A percentile compares a stretch with the other conserved stretches of the same genome.
Conservation (phyloP, 2,113 vertebrate genomes). For the Dromaius novaehollandiae region DNA sequence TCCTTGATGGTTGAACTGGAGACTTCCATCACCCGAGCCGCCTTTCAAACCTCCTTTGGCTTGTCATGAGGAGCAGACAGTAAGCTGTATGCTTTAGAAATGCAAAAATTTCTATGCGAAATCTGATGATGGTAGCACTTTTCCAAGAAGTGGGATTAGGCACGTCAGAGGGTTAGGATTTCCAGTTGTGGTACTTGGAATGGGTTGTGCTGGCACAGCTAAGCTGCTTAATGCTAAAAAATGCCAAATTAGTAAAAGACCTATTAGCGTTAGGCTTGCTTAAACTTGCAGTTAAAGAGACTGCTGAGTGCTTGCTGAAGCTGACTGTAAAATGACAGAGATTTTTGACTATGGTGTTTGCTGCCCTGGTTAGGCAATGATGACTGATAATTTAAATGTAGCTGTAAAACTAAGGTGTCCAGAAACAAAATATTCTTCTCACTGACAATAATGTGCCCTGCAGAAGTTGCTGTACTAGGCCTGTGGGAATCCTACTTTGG, state of each 20-base stretch:
- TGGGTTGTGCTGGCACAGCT: rapidly evolving
- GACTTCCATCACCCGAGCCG: background rate
- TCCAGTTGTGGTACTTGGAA: background rate
- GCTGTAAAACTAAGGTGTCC: background rate
- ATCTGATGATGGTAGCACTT: background rate
- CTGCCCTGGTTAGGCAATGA: background rate
- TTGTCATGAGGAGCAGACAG: background rate
- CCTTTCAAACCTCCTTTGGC: background rate
- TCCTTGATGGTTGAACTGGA: background rate
- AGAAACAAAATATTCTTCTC: background rate
- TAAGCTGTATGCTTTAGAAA: rapidly evolving
- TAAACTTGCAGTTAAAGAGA: background rate
- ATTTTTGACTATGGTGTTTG: background rate
- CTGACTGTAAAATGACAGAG: background rate
- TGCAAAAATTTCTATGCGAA: background rate
- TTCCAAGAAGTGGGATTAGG: background rate
- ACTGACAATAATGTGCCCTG: background rate
- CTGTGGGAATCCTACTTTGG: background rate
- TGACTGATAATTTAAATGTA: background rate
- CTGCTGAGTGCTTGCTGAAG: background rate
- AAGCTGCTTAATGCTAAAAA: background rate
- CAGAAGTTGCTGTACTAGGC: background rate
- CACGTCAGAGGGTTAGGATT: background rate
- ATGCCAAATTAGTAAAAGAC: rapidly evolving
- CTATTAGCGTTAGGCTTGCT: background rate